A percentile compares a stretch with the other conserved stretches of the same genome.
phyloP scores from a whole-genome alignment of 2,797 vertebrate species.

The Helarctos malayanus region DNA sequence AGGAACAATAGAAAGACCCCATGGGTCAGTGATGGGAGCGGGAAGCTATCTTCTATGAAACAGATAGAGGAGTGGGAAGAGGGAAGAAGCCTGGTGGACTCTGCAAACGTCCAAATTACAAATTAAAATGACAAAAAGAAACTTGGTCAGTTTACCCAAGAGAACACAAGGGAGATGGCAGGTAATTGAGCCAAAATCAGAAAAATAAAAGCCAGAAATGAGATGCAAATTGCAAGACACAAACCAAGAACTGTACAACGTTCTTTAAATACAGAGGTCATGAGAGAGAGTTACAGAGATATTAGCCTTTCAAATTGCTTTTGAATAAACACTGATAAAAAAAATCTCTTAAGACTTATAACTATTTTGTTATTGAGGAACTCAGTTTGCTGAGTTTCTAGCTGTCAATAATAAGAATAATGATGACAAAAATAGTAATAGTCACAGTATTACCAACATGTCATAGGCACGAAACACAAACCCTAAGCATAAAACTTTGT shows the following conservation, averaged over 20 bases:
- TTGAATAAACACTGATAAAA: slow-evolving; percentile 20
- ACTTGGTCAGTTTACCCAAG: slow-evolving; percentile 47
- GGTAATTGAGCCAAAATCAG: slow-evolving; percentile 62
- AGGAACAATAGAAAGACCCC: slow-evolving; percentile 51
- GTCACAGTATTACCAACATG: background rate
- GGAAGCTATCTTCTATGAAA: background rate
- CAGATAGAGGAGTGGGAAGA: background rate
- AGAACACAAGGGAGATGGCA: background rate
- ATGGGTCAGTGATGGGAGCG: background rate
- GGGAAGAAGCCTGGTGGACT: slow-evolving; percentile 11
- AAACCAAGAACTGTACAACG: slow-evolving; percentile 13
- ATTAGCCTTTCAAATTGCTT: background rate
- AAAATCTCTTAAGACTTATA: background rate
- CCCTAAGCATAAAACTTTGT: background rate
- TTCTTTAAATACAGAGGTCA: background rate
- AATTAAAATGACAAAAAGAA: slow-evolving; percentile 74
- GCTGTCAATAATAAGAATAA: background rate
- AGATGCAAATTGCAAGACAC: slow-evolving; percentile 63
- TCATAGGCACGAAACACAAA: background rate
- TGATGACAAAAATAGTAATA: background rate
- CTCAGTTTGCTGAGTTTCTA: slow-evolving; percentile 17
- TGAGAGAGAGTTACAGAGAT: background rate
- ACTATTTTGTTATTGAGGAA: background rate
- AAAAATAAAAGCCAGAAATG: slow-evolving; percentile 70
- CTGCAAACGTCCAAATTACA: slow-evolving; percentile 52